These are phyloP conservation scores for Phoebastria nigripes DNA, from an alignment of 2,797 vertebrate species.

Conservation along the genomic window DNA sequence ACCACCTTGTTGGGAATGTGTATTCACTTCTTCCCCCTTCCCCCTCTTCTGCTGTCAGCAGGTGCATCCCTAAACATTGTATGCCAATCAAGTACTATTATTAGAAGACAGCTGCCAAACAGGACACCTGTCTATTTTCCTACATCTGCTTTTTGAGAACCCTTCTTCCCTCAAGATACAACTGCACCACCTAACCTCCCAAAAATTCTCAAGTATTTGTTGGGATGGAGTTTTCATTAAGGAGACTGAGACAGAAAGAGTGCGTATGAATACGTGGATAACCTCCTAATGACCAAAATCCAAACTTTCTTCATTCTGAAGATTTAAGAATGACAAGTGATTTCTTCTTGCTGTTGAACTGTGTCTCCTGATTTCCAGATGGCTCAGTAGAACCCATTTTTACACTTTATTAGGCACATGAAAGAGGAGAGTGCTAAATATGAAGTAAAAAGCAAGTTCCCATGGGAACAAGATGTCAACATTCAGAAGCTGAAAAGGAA, in stretches of 20 bases:
- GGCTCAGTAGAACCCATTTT: not conserved
- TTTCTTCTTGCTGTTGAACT: not conserved
- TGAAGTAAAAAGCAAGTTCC: not conserved
- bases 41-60: not conserved
- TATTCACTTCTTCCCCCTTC: not conserved
- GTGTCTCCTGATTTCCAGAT: not conserved
- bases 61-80: not conserved
- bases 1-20: not conserved
- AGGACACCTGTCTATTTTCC: not conserved
- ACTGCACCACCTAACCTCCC: not conserved
- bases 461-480: not conserved
- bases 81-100: not conserved
- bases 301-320: not conserved
- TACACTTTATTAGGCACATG: not conserved
- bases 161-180: not conserved
- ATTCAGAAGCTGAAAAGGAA: not conserved
- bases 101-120: not conserved
- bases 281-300: not conserved
- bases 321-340: not conserved
- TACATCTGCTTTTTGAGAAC: not conserved
- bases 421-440: not conserved
- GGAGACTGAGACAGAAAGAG: not conserved
- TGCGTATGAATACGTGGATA: fast-evolving
- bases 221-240: not conserved
- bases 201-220: not conserved